phyloP scores from a whole-genome alignment of 2,888 invertebrate species.

The Sphecodes monilicornis region DNA sequence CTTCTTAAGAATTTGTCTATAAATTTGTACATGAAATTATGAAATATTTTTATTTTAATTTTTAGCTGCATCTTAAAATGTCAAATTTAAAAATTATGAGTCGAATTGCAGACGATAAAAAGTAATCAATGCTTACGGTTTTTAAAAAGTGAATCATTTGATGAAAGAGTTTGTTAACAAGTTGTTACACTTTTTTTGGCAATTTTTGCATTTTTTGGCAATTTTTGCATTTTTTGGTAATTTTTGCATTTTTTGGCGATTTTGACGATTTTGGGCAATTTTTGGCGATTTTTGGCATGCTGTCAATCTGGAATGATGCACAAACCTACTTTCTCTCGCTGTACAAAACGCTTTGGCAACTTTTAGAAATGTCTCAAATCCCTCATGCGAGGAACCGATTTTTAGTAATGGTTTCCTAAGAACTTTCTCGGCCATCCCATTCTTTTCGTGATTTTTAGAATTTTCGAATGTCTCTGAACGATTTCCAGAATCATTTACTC shows the following conservation, averaged over 20 bases:
- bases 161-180: neutral
- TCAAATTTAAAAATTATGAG: neutral
- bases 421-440: neutral
- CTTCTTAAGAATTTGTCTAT: too few species aligned
- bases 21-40: too few species aligned
- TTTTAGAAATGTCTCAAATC: slow-evolving; percentile 4
- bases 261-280: too few species aligned
- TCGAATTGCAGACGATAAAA: neutral
- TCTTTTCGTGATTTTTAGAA: neutral
- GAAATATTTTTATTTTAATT: too few species aligned
- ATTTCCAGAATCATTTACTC: neutral
- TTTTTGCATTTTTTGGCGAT: neutral
- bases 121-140: neutral
- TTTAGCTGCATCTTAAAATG: too few species aligned
- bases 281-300: neutral
- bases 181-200: neutral
- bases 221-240: too few species aligned
- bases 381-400: neutral
- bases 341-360: slow-evolving; percentile 33
- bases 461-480: neutral
- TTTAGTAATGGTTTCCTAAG: slow-evolving; percentile 21
- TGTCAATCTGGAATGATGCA: neutral
- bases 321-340: neutral
- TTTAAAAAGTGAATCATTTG: neutral
- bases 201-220: neutral